Evolutionary conservation across 2,888 invertebrate species (phyloP).

Genomic region (Cheilosia impressa): DNA sequence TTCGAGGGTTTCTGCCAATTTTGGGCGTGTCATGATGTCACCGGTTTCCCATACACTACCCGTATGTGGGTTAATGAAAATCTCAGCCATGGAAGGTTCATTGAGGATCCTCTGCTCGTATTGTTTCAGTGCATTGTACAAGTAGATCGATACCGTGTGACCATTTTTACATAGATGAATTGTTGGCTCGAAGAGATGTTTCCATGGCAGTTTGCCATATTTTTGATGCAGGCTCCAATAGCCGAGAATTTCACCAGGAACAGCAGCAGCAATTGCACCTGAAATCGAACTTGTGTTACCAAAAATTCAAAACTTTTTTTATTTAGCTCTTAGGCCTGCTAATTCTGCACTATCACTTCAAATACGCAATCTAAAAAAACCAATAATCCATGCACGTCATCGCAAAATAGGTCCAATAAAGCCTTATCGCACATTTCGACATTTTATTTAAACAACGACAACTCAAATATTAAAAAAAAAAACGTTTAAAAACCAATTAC

Average conservation of each 20-base stretch:
- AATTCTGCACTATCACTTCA: too few species aligned
- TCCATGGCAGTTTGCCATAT: slow-evolving; percentile 92
- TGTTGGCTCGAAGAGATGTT: slow-evolving; percentile 90
- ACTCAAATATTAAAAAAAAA: too few species aligned
- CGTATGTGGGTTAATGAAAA: slow-evolving; percentile 87
- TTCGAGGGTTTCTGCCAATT: slow-evolving; percentile 89
- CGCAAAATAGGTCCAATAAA: too few species aligned
- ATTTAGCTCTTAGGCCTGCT: neutral
- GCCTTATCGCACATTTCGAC: too few species aligned
- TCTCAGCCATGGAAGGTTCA: slow-evolving; percentile 85
- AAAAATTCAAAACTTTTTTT: neutral
- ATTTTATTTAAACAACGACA: too few species aligned
- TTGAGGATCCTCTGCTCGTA: slow-evolving; percentile 85
- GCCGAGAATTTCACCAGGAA: slow-evolving; percentile 95
- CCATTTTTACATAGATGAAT: slow-evolving; percentile 91
- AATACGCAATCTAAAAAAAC: too few species aligned
- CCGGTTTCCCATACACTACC: slow-evolving; percentile 85
- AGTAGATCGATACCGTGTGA: slow-evolving; percentile 87
- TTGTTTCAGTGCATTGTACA: slow-evolving; percentile 85
- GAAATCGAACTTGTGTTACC: neutral
- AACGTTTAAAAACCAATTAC: too few species aligned
- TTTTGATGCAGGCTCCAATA: slow-evolving; percentile 90
- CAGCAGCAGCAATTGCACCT: slow-evolving; percentile 87
- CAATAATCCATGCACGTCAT: too few species aligned
- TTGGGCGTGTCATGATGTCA: slow-evolving; percentile 87